These are phyloP conservation scores for Drosophila bocki DNA, from an alignment of 1,140 invertebrate genomes.

Conservation along the genomic window DNA sequence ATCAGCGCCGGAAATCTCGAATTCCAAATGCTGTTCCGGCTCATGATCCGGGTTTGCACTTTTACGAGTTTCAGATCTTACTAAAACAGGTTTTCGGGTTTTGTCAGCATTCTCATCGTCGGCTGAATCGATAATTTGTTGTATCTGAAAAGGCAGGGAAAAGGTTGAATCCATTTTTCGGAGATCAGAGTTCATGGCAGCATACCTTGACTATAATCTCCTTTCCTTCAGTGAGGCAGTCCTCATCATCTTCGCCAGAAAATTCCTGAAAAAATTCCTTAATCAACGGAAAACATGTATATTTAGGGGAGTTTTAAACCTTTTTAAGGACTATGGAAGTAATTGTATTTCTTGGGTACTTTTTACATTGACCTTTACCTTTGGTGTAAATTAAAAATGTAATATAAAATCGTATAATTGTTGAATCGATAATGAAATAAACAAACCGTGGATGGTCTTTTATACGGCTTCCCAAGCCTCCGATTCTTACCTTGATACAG, in stretches of 20 bases:
- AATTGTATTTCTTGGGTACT: background rate
- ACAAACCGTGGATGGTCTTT: background rate
- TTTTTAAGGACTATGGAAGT: background rate
- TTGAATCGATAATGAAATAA: background rate
- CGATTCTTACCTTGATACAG: constrained; percentile 6
- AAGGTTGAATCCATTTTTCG: background rate
- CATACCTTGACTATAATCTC: constrained; percentile 46
- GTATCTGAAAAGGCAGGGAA: constrained; percentile 2
- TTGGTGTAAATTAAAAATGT: background rate
- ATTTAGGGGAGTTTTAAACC: constrained; percentile 1
- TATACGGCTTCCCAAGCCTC: background rate
- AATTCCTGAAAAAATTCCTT: constrained; percentile 26
- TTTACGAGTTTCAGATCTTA: background rate
- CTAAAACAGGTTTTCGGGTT: constrained; percentile 1
- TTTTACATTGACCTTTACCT: constrained; percentile 4
- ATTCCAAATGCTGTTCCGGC: constrained; percentile 17
- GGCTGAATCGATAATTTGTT: constrained; percentile 14
- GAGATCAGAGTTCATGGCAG: no score
- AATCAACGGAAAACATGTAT: constrained; percentile 10
- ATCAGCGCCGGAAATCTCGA: constrained; percentile 13
- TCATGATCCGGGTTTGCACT: background rate
- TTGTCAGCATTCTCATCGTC: background rate
- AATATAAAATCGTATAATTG: background rate
- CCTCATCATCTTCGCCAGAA: background rate
- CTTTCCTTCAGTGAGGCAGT: constrained; percentile 11